These are phyloP conservation scores for Delphinus delphis DNA, from an alignment of 2,113 vertebrate species.

Conservation along the genomic window DNA sequence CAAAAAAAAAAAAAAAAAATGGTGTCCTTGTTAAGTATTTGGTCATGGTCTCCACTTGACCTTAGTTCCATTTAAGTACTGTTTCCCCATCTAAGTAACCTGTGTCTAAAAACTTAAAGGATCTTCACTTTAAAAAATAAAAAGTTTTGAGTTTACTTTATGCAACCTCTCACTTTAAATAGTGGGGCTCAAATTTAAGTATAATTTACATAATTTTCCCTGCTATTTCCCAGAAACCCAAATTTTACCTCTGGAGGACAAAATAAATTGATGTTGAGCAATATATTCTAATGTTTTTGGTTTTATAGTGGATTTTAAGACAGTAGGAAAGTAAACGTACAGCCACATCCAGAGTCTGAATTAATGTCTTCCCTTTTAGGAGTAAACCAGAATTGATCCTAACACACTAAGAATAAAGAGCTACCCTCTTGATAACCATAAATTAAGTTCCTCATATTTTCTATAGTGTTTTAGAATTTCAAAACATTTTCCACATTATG, in stretches of 20 bases:
- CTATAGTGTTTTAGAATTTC: not conserved
- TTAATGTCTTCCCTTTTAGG: not conserved
- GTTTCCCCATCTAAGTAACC: not conserved
- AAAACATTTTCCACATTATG: not conserved
- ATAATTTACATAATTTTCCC: not conserved
- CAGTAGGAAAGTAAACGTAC: not conserved
- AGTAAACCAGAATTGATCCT: not conserved
- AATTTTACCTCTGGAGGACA: not conserved
- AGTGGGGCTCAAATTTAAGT: not conserved
- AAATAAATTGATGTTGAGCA: not conserved
- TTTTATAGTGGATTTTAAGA: not conserved
- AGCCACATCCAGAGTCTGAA: not conserved
- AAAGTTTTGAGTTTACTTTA: not conserved
- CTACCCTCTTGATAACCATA: not conserved
- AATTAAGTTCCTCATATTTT: constrained; percentile 3
- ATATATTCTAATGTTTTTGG: not conserved
- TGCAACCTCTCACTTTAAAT: not conserved
- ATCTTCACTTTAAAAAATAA: not conserved
- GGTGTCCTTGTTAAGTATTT: not conserved
- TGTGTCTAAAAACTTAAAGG: not conserved
- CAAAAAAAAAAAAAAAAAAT: not conserved
- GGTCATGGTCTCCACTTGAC: not conserved
- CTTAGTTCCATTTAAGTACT: not conserved
- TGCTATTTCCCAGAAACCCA: not conserved
- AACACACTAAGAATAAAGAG: not conserved